Percentiles rank a stretch among this genome's conserved stretches.
phyloP scores from a whole-genome alignment of 2,113 vertebrate genomes.

The Istiophorus platypterus region DNA sequence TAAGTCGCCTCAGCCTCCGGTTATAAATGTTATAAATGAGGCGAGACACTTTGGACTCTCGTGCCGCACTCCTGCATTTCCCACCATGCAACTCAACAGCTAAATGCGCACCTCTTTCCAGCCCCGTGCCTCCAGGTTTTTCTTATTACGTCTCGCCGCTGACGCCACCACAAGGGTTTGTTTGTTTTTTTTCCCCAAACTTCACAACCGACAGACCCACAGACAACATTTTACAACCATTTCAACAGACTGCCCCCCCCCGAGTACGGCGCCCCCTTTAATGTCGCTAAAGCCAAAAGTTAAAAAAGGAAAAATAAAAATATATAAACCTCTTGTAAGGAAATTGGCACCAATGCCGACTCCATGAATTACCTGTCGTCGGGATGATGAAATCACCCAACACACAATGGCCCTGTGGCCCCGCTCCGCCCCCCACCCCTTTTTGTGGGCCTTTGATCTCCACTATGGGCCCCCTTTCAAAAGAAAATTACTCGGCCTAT shows the following conservation, averaged over 20 bases:
- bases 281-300: not conserved
- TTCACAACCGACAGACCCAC: not conserved
- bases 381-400: slow-evolving; percentile 33
- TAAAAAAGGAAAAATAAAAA: too few species aligned
- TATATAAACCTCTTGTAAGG: not conserved
- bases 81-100: not conserved
- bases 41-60: too few species aligned
- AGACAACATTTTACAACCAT: not conserved
- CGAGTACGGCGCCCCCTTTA: too few species aligned
- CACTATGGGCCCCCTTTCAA: slow-evolving; percentile 61
- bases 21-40: too few species aligned
- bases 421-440: slow-evolving; percentile 31
- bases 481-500: slow-evolving; percentile 63
- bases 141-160: too few species aligned
- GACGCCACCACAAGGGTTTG: not conserved
- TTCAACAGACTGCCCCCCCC: too few species aligned
- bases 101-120: not conserved
- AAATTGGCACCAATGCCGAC: slow-evolving; percentile 22
- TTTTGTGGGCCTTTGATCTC: slow-evolving; percentile 66
- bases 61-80: not conserved
- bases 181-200: too few species aligned
- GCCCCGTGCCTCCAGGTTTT: too few species aligned
- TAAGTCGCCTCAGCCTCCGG: not conserved
- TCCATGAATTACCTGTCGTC: slow-evolving; percentile 38
- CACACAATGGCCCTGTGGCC: slow-evolving; percentile 52